Evolutionary conservation across 2,113 vertebrate genomes (phyloP), one percentile per base, ranked within the genome.

Genomic region (Triplophysa rosa): DNA sequence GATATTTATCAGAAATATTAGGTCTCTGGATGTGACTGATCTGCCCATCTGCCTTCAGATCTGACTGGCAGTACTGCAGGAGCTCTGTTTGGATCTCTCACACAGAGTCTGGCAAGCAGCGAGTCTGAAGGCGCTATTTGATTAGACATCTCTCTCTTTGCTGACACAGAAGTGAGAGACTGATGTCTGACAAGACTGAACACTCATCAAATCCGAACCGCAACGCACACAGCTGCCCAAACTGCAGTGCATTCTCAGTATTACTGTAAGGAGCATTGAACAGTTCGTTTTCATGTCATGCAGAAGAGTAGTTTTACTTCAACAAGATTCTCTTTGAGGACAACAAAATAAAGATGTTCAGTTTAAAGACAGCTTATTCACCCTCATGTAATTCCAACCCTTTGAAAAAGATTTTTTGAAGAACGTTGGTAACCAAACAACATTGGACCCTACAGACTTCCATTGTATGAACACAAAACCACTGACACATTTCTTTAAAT

Each of bases 61-160:
- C 33, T 5, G 29, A 21, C 66, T 42, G 56, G 40, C 56, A 40
- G 52, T 49, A 70, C 37, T 73, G 68, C 49, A 56, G 26, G 11
- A 29, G 68, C 78, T 13, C 19, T 59, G 65, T 26, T 56, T 59
- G 67, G 1, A 42, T 13, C 2, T 40, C 49, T 59, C 65, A 33
- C 45, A 67, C 29, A 29, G 21, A 23, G 42, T 70, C 58, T 77
- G 87, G 86, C 67, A 14, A 42, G 1, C 40, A n/a, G 82, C 33
- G 21, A 4, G 29, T 81, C 83, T 87, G 82, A 89, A 86, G 85
- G 84, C 61, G 81, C 65, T 66, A 84, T 88, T 89, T 89, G 87
- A 90, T 90, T 78, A 76, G 6, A 16, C 66, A 70, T 29, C 61
- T 62, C 63, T 66, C 26, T 83, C 82, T 84, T 69, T 65, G 71